These are phyloP conservation scores for Jaculus jaculus DNA, from an alignment of 2,113 vertebrate species.

Conservation along the genomic window DNA sequence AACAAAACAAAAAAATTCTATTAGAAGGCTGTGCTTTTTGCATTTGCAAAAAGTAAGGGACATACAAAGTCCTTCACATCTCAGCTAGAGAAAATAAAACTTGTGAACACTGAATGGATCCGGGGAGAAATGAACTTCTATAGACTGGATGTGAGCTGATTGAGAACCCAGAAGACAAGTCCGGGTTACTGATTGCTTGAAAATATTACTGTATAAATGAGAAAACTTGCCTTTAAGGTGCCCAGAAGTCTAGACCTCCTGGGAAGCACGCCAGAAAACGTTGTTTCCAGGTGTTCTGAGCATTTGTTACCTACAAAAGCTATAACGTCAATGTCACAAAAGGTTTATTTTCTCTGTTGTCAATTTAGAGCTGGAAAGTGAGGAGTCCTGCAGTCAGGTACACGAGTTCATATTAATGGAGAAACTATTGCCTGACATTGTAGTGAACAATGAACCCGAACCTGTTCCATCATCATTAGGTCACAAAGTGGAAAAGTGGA, in stretches of 20 bases:
- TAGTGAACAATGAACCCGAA: neutral
- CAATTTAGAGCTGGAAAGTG: neutral
- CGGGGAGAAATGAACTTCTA: neutral
- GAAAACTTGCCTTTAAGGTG: neutral
- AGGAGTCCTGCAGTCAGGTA: neutral
- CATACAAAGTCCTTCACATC: neutral
- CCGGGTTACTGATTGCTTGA: neutral
- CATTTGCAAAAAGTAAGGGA: neutral
- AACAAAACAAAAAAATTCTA: no score
- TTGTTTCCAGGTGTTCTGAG: neutral
- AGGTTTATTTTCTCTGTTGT: neutral
- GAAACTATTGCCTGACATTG: neutral
- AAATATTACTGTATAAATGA: neutral
- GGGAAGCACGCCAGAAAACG: neutral
- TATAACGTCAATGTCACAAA: neutral
- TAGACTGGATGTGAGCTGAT: neutral
- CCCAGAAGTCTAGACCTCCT: neutral
- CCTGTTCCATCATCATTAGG: neutral
- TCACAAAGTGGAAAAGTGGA: slow-evolving; percentile 26
- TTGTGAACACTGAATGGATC: neutral
- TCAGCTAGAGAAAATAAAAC: neutral
- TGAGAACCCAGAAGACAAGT: neutral
- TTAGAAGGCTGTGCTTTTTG: neutral
- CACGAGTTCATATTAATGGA: neutral
- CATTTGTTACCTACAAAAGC: neutral